phyloP scores from a whole-genome alignment of 1,140 invertebrate species.

The Scaptomyza montana region DNA sequence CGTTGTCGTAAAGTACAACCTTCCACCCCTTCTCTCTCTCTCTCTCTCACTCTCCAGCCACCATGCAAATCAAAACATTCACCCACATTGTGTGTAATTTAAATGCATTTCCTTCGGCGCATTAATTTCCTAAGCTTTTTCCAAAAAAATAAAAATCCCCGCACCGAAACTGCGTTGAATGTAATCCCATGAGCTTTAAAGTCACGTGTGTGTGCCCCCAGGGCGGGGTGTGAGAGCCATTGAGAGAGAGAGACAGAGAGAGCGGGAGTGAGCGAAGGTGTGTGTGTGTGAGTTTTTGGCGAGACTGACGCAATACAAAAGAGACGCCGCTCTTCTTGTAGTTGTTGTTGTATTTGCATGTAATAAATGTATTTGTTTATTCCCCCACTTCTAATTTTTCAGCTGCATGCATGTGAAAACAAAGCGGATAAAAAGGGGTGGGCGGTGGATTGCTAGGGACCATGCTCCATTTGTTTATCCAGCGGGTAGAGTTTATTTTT shows the following conservation, averaged over 20 bases:
- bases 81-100: slow-evolving; percentile 64
- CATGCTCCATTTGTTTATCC: slow-evolving; percentile 56
- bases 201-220: slow-evolving; percentile 68
- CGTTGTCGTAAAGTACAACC: neutral
- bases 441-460: neutral
- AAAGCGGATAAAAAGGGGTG: slow-evolving; percentile 1
- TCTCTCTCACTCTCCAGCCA: neutral
- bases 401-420: slow-evolving; percentile 59
- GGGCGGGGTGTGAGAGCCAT: neutral
- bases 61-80: slow-evolving; percentile 24
- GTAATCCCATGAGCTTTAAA: slow-evolving; percentile 80
- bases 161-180: slow-evolving; percentile 60
- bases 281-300: slow-evolving; percentile 11
- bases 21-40: neutral
- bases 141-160: too few relatives aligned
- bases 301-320: slow-evolving; percentile 60
- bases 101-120: slow-evolving; percentile 80
- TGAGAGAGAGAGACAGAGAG: neutral
- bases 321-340: slow-evolving; percentile 28
- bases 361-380: slow-evolving; percentile 82
- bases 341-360: slow-evolving; percentile 67
- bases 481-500: slow-evolving; percentile 23
- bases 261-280: neutral
- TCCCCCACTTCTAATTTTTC: slow-evolving; percentile 68
- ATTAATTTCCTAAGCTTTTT: slow-evolving; percentile 80